phyloP scores from a whole-genome alignment of 35 echinoderm and acorn worm genomes.

The Ptychodera flava region DNA sequence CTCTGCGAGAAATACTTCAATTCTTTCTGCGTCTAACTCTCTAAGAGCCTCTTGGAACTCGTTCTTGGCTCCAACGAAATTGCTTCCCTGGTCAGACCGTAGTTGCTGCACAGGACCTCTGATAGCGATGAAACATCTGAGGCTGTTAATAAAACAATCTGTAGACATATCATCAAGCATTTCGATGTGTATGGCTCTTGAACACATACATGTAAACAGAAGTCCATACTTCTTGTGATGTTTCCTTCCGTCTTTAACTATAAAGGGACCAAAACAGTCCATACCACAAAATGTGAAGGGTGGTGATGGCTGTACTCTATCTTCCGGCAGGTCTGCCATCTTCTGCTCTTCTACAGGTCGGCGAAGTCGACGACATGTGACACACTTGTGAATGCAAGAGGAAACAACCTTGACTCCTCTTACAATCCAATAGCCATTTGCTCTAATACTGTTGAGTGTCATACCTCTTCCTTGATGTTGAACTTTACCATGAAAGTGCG shows the following conservation, averaged over 20 bases:
- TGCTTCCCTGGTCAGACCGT: conserved; percentile 51
- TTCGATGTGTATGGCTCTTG: conserved; percentile 64
- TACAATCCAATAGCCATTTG: conserved; percentile 71
- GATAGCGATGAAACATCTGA: conserved; percentile 48
- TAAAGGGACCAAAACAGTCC: conserved; percentile 56
- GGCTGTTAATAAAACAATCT: conserved; percentile 53
- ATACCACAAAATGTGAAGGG: conserved; percentile 48
- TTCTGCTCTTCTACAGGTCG: conserved; percentile 25
- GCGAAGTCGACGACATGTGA: conserved; percentile 22
- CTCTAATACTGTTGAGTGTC: conserved; percentile 38
- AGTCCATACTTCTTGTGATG: conserved; percentile 44
- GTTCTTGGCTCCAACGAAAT: conserved; percentile 43
- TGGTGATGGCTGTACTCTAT: conserved; percentile 42
- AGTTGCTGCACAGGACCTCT: conserved; percentile 58
- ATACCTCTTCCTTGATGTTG: conserved; percentile 51
- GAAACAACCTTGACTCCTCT: conserved; percentile 48
- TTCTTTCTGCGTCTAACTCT: background rate
- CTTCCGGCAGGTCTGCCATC: conserved; percentile 52
- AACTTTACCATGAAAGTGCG: conserved; percentile 57
- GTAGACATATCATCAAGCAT: conserved; percentile 19
- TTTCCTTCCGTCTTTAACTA: conserved; percentile 41
- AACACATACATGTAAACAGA: conserved; percentile 56
- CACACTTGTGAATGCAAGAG: conserved; percentile 24
- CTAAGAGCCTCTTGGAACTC: background rate
- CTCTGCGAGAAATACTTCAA: conserved; percentile 8